These are phyloP conservation scores for Colius striatus DNA, from an alignment of 2,113 vertebrate species.

Conservation along the genomic window DNA sequence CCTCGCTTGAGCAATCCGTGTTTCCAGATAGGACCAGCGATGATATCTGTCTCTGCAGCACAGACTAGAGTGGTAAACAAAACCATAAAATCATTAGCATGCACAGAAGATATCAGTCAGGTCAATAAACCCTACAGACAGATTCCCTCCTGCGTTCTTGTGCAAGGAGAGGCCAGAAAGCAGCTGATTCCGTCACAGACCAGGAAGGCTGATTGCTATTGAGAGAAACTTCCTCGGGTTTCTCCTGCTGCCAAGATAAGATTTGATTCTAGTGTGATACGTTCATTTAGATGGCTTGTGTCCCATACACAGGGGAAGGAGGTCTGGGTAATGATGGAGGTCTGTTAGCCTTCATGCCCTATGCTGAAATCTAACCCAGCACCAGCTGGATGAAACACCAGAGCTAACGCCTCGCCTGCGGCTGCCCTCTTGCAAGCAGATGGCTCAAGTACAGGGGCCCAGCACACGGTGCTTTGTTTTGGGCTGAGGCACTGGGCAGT, in stretches of 20 bases:
- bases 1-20: background rate
- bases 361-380: background rate
- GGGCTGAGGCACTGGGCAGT: constrained; percentile 7
- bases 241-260: background rate
- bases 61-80: background rate
- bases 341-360: background rate
- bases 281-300: background rate
- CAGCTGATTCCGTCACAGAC: background rate
- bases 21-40: background rate
- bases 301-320: rapidly evolving
- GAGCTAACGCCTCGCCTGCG: background rate
- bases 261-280: background rate
- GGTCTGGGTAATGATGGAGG: background rate
- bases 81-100: background rate
- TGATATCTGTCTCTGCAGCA: background rate
- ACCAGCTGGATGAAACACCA: background rate
- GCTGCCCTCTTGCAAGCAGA: background rate
- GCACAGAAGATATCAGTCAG: background rate
- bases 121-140: background rate
- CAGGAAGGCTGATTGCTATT: background rate
- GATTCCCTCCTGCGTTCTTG: constrained; percentile 32
- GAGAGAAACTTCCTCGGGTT: constrained; percentile 2
- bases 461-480: constrained; percentile 22
- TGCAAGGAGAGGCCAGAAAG: background rate
- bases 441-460: background rate